These are phyloP conservation scores for Drosophila lowei DNA, from an alignment of 1,140 invertebrate genomes.

Conservation along the genomic window DNA sequence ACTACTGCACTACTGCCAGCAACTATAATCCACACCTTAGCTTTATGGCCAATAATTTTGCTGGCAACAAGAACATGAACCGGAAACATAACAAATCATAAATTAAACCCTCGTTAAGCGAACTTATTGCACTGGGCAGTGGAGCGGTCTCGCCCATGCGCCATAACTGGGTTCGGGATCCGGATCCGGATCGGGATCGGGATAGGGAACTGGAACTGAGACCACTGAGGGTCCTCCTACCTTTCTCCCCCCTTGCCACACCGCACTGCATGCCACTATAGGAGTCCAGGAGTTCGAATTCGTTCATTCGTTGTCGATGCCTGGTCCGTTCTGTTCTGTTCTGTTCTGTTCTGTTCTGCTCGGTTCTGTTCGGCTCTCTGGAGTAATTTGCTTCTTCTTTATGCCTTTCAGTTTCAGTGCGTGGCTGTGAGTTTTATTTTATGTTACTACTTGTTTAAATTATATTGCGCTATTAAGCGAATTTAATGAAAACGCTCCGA, in stretches of 20 bases:
- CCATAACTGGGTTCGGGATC: constrained; percentile 48
- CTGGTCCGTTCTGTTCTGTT: constrained; percentile 13
- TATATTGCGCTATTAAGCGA: constrained; percentile 83
- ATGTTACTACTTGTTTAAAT: constrained; percentile 83
- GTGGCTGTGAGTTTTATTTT: constrained; percentile 80
- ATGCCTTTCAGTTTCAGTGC: constrained; percentile 73
- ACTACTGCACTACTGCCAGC: constrained; percentile 40
- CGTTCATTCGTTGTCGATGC: constrained; percentile 7
- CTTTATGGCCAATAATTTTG: constrained; percentile 79
- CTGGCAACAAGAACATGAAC: constrained; percentile 72
- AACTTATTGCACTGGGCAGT: constrained; percentile 76
- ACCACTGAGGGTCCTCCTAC: not conserved
- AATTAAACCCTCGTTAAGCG: constrained; percentile 83
- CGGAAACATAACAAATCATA: constrained; percentile 83
- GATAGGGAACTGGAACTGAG: constrained; percentile 5
- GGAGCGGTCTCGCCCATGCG: constrained; percentile 70
- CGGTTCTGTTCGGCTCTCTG: constrained; percentile 13
- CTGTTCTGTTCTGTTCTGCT: constrained; percentile 3
- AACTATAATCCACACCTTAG: constrained; percentile 79
- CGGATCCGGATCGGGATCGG: not conserved
- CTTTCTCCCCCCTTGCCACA: not conserved
- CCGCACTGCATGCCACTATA: constrained; percentile 2
- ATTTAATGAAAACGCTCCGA: constrained; percentile 82
- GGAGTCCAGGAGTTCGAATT: constrained; percentile 22
- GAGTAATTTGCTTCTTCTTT: constrained; percentile 74